Conservation (phyloP, 2,797 vertebrate species). For the Falco rusticolus region DNA sequence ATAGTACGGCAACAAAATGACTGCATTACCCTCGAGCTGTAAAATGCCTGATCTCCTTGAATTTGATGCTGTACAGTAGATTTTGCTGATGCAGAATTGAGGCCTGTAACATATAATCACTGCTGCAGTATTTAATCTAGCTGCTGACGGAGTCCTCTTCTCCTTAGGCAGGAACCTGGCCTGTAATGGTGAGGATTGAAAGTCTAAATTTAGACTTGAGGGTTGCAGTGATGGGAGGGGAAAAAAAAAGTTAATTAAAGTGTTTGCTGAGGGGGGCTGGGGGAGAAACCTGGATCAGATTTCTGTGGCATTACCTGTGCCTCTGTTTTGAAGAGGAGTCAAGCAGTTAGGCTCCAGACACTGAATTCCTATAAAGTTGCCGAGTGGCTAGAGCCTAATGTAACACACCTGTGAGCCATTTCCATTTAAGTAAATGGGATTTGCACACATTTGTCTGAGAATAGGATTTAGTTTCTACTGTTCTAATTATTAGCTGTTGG, state of each 20-base stretch:
- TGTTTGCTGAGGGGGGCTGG: background rate
- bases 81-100: conserved; percentile 33
- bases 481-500: conserved; percentile 15
- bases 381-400: background rate
- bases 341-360: background rate
- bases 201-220: conserved; percentile 5
- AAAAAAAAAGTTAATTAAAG: background rate
- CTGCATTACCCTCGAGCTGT: background rate
- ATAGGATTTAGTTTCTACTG: background rate
- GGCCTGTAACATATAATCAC: background rate
- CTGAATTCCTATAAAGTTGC: background rate
- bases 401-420: conserved; percentile 30
- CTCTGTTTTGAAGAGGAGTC: background rate
- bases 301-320: conserved; percentile 2
- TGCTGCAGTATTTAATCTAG: background rate
- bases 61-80: background rate
- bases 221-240: background rate
- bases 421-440: conserved; percentile 20
- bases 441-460: conserved; percentile 48
- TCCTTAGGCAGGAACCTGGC: background rate
- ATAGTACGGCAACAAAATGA: background rate
- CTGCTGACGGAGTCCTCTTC: background rate
- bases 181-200: background rate
- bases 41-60: conserved; percentile 10
- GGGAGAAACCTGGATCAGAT: background rate